phyloP scores from a whole-genome alignment of 1,140 invertebrate species.

The Matsumurasca onukii region DNA sequence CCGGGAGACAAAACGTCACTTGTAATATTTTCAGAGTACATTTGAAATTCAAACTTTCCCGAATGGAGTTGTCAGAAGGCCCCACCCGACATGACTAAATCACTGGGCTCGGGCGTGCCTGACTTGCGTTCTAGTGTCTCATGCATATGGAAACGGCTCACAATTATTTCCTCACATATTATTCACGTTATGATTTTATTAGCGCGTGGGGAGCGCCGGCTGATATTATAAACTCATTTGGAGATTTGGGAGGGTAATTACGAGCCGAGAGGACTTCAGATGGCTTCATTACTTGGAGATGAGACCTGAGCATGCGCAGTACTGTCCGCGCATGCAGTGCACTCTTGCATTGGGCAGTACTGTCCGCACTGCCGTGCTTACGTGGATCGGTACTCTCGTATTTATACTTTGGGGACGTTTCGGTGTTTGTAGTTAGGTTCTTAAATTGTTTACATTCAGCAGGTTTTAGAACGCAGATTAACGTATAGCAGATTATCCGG shows the following conservation, averaged over 20 bases:
- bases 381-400: too few species aligned
- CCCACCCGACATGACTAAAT: slow-evolving; percentile 21
- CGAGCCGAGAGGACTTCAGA: background rate
- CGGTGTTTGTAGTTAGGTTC: too few species aligned
- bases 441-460: too few species aligned
- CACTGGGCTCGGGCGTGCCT: slow-evolving; percentile 8
- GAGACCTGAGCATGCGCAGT: too few species aligned
- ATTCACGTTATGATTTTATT: slow-evolving; percentile 26
- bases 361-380: too few species aligned
- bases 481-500: too few species aligned
- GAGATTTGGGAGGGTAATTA: slow-evolving; percentile 1
- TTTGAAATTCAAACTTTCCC: slow-evolving; percentile 27
- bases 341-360: too few species aligned
- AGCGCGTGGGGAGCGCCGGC: background rate
- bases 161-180: slow-evolving; percentile 26
- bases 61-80: slow-evolving; percentile 14
- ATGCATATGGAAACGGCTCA: slow-evolving; percentile 22
- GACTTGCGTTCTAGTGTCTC: too few species aligned
- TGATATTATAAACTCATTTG: slow-evolving; percentile 22
- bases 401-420: too few species aligned
- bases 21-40: slow-evolving; percentile 26
- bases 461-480: too few species aligned
- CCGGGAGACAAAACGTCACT: slow-evolving; percentile 20
- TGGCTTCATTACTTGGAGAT: slow-evolving; percentile 10
- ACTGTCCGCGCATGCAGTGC: too few species aligned